These are phyloP conservation scores for Branchellion lobata DNA, from an alignment of 2,888 invertebrate species.

Conservation along the genomic window DNA sequence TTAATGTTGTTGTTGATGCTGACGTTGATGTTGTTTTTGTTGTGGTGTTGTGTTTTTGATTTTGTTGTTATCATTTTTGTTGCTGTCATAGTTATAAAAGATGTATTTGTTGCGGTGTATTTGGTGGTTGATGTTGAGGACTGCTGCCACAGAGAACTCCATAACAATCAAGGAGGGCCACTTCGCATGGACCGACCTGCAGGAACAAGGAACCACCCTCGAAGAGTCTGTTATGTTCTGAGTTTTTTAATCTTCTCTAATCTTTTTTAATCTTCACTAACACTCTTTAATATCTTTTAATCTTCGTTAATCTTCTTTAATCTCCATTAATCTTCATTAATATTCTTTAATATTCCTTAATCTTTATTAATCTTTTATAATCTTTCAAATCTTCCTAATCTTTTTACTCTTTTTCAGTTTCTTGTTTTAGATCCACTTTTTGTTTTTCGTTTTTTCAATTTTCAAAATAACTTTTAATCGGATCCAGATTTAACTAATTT, in stretches of 20 bases:
- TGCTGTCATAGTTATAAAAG: constrained; percentile 23
- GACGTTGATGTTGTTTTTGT: not conserved
- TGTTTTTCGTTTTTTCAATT: too few relatives aligned
- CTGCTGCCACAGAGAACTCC: constrained; percentile 49
- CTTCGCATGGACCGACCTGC: constrained; percentile 53
- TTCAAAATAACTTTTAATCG: too few relatives aligned
- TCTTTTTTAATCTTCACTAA: not conserved
- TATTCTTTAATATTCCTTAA: too few relatives aligned
- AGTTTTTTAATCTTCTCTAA: not conserved
- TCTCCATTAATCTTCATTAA: not conserved
- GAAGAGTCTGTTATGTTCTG: constrained; percentile 35
- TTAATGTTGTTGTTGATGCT: not conserved
- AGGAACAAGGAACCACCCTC: constrained; percentile 46
- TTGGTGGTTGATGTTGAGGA: not conserved
- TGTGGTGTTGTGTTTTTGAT: not conserved
- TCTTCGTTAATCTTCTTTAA: too few relatives aligned
- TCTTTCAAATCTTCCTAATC: too few relatives aligned
- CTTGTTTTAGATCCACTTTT: too few relatives aligned
- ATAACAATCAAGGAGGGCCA: constrained; percentile 50
- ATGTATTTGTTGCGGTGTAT: not conserved
- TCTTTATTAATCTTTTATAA: too few relatives aligned
- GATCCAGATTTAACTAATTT: too few relatives aligned
- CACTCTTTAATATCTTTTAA: not conserved
- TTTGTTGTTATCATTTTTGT: constrained; percentile 31
- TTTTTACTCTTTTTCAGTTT: too few relatives aligned